Base-by-base conservation (phyloP, 92 coral and sea anemone genomes). In the Parazoanthus darwini region DNA sequence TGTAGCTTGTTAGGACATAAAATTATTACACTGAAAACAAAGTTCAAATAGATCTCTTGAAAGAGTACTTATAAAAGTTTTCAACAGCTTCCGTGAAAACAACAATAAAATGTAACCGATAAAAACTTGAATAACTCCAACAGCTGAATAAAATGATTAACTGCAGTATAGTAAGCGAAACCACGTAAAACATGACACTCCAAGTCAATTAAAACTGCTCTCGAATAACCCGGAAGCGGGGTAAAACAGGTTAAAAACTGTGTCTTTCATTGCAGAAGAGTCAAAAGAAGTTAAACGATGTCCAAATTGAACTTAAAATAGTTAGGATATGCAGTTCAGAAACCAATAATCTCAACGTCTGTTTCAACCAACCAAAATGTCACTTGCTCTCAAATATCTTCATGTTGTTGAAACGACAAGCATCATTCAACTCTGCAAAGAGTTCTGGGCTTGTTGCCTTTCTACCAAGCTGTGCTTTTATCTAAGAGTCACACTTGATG, bases 401-500 rank as follows among this genome's bases (percentile, higher is more conserved):
- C 25, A 22, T 76, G 80, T 76, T 76, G 80, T 38, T 46, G 23
- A 11, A 58, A 8, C 58, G 29, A 35, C 74, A 63, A 35, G n/a
- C 51, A 58, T 46, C 56, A 37, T 74, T 74, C 78, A 36, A 74
- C 78, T 33, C 78, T 36, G 78, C 78, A 82, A 10, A 9, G 75
- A 82, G 26, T 63, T 20, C 2, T 44, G 33, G 29, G 48, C 25
- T 37, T 37, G 51, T 29, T n/a, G 38, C 36, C 56, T 43, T 51
- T 33, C 46, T 38, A 5, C 18, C 36, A 10, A 25, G 51, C 35
- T 68, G 13, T 67, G 36, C 46, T 23, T 14, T 65, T 14, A 38
- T n/a, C 56, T 82, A 65, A 23, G 77, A n/a, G 77, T 91, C 93
- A 18, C 99, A 96, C 36, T 82, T 82, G 77, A 92, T 84, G 88